These are phyloP conservation scores for Chondrilla cf. caribensis DNA, from an alignment of 37 sponge, comb jelly and placozoan species.

Conservation along the genomic window DNA sequence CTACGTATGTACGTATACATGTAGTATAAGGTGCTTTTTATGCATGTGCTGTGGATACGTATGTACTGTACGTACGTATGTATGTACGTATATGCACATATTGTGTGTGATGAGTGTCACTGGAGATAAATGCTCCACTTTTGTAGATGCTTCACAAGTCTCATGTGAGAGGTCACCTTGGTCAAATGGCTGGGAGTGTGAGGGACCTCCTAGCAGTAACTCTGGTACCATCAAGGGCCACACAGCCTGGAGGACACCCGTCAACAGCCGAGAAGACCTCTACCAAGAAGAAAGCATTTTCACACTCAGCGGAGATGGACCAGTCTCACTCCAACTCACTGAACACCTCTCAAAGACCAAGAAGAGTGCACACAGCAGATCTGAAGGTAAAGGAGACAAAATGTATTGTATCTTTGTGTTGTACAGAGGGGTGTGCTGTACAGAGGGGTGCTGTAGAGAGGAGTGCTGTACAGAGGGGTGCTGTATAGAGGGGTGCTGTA, in stretches of 20 bases:
- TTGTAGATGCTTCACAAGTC: neutral
- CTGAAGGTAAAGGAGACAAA: neutral
- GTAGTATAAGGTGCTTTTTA: too few relatives aligned
- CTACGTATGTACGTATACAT: too few relatives aligned
- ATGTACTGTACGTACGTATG: neutral
- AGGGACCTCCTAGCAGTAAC: constrained; percentile 3
- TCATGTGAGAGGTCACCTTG: neutral
- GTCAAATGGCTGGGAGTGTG: neutral
- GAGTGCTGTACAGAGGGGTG: too few relatives aligned
- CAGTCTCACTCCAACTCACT: neutral
- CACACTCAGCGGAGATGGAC: neutral
- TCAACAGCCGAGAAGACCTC: neutral
- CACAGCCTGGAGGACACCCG: neutral
- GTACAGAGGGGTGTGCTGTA: too few relatives aligned
- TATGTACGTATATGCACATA: too few relatives aligned
- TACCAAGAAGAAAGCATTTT: neutral
- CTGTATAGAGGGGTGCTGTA: too few relatives aligned
- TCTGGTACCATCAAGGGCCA: neutral
- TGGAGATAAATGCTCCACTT: too few relatives aligned
- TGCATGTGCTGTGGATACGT: too few relatives aligned
- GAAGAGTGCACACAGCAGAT: constrained; percentile 15
- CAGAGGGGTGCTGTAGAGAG: too few relatives aligned
- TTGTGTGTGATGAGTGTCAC: too few relatives aligned
- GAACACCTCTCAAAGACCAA: neutral
- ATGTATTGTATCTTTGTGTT: too few relatives aligned